Evolutionary conservation across 2,113 vertebrate species (phyloP), one percentile per base, ranked within the genome.

Genomic region (Microtus ochrogaster): DNA sequence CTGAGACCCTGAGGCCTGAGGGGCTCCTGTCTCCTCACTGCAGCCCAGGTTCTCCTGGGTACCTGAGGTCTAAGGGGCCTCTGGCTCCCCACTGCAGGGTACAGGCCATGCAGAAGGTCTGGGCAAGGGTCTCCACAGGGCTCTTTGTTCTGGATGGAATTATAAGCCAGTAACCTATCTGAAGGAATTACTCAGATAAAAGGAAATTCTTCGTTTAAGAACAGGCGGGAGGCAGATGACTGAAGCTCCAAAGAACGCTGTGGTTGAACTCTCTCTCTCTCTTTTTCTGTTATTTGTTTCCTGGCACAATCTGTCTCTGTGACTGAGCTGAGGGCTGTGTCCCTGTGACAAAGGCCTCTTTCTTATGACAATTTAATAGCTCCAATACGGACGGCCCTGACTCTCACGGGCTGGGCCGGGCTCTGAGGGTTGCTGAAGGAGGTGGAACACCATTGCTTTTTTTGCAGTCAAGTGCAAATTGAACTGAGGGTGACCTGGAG

Each of bases 271-370:
- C 94, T 98, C 97, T 95, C 94, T 97, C 95, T 68, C 26, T 98
- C 97, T 95, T 97, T 96, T 95, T 97, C 95, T 72, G 94, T 98
- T 98, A 98, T 98, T 97, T 98, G 98, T 98, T 99, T 98, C 98
- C 98, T 98, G 98, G 98, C 98, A 98, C 98, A 98, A 98, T 98
- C 98, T 98, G 98, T 98, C 98, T 98, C 98, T 98, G 98, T 99
- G 99, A 99, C 98, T 97, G 96, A 98, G 98, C 98, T 97, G 98
- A 98, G 98, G 98, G 97, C 98, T 97, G 96, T 94, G 97, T 94
- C 92, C 79, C 96, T 0, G 16, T 95, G 98, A 99, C 99, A 99
- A 99, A 99, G 98, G 98, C 98, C 98, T 97, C 99, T 99, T 99
- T 99, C 99, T 99, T 99, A 98, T 52, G 94, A 95, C 87, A 97